Conservation (phyloP, 1,140 invertebrate species). For the Drosophila melanica region DNA sequence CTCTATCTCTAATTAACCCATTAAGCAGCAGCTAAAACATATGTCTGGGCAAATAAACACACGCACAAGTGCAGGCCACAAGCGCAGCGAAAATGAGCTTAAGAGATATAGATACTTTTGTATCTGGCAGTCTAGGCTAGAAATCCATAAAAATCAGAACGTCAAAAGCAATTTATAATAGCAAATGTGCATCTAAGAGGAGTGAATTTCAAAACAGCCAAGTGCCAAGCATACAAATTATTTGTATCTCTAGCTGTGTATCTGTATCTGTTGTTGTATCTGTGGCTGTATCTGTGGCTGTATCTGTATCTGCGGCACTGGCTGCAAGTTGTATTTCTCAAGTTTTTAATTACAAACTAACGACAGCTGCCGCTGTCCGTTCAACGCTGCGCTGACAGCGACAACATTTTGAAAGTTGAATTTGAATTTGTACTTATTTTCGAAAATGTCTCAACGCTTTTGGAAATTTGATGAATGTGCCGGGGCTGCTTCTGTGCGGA, state of each 20-base stretch:
- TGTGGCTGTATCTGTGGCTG: slow-evolving; percentile 36
- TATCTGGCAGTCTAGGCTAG: slow-evolving; percentile 14
- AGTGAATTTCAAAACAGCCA: slow-evolving; percentile 61
- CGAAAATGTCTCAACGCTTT: slow-evolving; percentile 55
- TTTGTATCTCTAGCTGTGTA: slow-evolving; percentile 29
- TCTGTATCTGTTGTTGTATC: slow-evolving; percentile 17
- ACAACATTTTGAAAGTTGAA: slow-evolving; percentile 69
- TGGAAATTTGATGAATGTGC: slow-evolving; percentile 78
- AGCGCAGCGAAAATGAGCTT: slow-evolving; percentile 41
- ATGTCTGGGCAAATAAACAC: slow-evolving; percentile 43
- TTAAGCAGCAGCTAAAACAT: slow-evolving; percentile 44
- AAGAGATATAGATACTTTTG: slow-evolving; percentile 41
- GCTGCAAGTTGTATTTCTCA: slow-evolving; percentile 65
- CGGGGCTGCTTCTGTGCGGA: slow-evolving; percentile 41
- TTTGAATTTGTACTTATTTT: slow-evolving; percentile 53
- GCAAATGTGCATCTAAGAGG: slow-evolving; percentile 65
- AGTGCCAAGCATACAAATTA: slow-evolving; percentile 50
- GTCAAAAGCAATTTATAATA: slow-evolving; percentile 77
- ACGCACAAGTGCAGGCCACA: slow-evolving; percentile 33
- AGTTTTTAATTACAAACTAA: slow-evolving; percentile 83
- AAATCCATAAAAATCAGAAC: slow-evolving; percentile 69
- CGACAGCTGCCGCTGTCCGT: slow-evolving; percentile 80
- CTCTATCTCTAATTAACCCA: slow-evolving; percentile 62
- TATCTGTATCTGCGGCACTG: slow-evolving; percentile 37
- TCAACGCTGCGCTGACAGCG: slow-evolving; percentile 58